Conservation (phyloP, 2,797 vertebrate species). For the Sebastes baramenuke region DNA sequence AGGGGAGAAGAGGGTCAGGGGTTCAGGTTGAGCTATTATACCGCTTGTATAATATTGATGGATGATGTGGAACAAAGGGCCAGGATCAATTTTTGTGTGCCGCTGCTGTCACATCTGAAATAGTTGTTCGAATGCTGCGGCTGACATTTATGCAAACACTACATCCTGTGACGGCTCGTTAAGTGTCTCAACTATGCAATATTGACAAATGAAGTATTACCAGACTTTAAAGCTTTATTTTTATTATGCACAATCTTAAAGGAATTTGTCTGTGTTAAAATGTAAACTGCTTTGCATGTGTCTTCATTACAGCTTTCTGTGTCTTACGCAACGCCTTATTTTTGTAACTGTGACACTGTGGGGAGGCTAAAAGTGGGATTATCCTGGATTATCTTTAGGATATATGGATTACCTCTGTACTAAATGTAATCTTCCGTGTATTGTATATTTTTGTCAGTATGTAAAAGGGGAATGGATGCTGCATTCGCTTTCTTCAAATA, state of each 20-base stretch:
- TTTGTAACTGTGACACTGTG: conserved; percentile 67
- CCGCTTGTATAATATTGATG: conserved; percentile 50
- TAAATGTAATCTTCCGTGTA: conserved; percentile 61
- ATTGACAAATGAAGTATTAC: conserved; percentile 68
- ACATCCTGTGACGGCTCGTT: conserved; percentile 25
- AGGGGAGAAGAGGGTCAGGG: conserved; percentile 9
- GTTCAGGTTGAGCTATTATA: conserved; percentile 54
- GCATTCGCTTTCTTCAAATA: conserved; percentile 74
- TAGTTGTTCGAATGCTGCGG: conserved; percentile 7
- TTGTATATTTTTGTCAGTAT: conserved; percentile 64
- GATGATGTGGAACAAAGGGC: conserved; percentile 58
- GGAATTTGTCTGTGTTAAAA: conserved; percentile 25
- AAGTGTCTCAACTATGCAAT: conserved; percentile 27
- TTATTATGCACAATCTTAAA: conserved; percentile 44
- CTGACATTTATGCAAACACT: conserved; percentile 37
- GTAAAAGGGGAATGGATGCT: conserved; percentile 52
- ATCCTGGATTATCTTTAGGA: conserved; percentile 74
- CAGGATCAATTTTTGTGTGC: conserved; percentile 46
- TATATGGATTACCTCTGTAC: conserved; percentile 72
- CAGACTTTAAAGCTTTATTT: conserved; percentile 58
- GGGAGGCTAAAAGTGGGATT: conserved; percentile 64
- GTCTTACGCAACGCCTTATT: conserved; percentile 39
- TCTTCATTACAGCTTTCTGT: conserved; percentile 37
- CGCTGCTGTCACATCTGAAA: conserved; percentile 40
- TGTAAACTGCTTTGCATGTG: conserved; percentile 58